These are phyloP conservation scores for Brachionus paranguensis DNA, from an alignment of 1,140 invertebrate genomes.

Conservation along the genomic window DNA sequence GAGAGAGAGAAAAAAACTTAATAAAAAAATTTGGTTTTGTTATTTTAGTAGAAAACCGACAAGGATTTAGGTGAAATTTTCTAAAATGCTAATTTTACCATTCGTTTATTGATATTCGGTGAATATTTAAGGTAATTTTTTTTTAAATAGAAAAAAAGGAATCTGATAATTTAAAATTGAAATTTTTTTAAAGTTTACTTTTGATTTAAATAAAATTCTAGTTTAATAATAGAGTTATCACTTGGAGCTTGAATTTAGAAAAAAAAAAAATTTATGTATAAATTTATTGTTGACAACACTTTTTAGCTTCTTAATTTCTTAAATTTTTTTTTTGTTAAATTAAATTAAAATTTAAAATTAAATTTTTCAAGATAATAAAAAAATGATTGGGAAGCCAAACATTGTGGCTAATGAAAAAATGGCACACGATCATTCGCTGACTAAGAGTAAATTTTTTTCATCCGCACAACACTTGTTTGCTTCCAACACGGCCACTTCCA, in stretches of 20 bases:
- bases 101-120: neutral
- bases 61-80: neutral
- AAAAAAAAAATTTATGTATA: neutral
- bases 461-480: conserved; percentile 3
- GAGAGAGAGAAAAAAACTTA: neutral
- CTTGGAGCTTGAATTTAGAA: neutral
- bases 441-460: conserved; percentile 21
- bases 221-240: conserved; percentile 10
- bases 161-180: neutral
- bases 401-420: conserved; percentile 17
- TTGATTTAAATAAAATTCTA: neutral
- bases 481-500: neutral
- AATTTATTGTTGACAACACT: conserved; percentile 25
- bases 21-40: neutral
- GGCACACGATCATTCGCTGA: neutral
- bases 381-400: conserved; percentile 2
- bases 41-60: neutral
- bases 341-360: conserved; percentile 13
- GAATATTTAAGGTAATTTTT: neutral
- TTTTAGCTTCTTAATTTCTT: conserved; percentile 20
- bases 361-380: neutral
- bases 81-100: neutral
- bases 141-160: neutral
- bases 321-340: neutral
- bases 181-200: neutral